Evolutionary conservation across 2,888 invertebrate species (phyloP).

Genomic region (Dryadula phaetusa): DNA sequence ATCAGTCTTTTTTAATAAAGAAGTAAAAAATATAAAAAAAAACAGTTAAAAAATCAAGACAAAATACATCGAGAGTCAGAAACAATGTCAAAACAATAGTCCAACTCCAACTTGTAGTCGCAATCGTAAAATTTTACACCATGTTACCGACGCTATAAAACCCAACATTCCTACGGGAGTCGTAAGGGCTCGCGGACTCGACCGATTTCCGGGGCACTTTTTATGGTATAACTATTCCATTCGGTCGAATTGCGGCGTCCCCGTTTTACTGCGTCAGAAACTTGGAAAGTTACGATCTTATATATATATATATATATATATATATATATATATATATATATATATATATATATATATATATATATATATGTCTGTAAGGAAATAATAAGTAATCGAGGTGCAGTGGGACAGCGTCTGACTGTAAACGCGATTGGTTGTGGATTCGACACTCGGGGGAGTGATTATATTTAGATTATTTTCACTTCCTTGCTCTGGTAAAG

Average conservation of each 20-base stretch:
- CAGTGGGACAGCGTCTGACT: too few species aligned
- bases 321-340: too few species aligned
- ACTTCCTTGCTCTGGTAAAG: too few species aligned
- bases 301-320: too few species aligned
- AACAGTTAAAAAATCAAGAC: too few species aligned
- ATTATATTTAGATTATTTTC: too few species aligned
- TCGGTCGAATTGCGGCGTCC: slow-evolving; percentile 40
- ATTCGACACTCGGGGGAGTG: too few species aligned
- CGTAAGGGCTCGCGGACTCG: slow-evolving; percentile 35
- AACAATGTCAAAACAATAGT: slow-evolving; percentile 7
- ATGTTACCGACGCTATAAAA: slow-evolving; percentile 31
- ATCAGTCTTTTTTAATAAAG: too few species aligned
- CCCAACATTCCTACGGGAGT: slow-evolving; percentile 30
- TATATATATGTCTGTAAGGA: too few species aligned
- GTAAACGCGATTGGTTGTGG: too few species aligned
- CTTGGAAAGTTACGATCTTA: slow-evolving; percentile 21
- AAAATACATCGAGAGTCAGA: neutral
- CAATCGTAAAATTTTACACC: slow-evolving; percentile 8
- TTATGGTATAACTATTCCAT: slow-evolving; percentile 55
- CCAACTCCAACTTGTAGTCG: neutral
- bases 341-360: too few species aligned
- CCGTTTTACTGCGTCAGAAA: slow-evolving; percentile 26
- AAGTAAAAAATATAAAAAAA: neutral
- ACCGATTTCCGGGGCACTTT: slow-evolving; percentile 48
- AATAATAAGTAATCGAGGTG: too few species aligned